Percentiles rank a stretch among this genome's conserved stretches.
Conservation (phyloP, 2,888 invertebrate species). For the Spicauda simplicius region DNA sequence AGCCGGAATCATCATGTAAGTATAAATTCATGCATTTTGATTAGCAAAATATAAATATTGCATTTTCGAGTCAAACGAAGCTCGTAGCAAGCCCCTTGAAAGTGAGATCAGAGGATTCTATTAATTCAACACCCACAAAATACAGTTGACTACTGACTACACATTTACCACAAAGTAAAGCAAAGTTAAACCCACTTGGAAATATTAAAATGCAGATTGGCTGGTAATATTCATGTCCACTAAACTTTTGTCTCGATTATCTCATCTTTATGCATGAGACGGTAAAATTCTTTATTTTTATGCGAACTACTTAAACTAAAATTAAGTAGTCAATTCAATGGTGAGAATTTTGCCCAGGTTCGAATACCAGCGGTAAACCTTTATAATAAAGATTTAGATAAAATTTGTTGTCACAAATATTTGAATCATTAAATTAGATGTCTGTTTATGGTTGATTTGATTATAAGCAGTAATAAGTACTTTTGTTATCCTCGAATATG, state of each 20-base stretch:
- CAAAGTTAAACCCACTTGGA: constrained; percentile 44
- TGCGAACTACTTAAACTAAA: constrained; percentile 2
- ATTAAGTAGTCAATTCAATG: background rate
- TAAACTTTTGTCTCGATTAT: constrained; percentile 52
- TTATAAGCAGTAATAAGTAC: too few relatives aligned
- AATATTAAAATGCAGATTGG: constrained; percentile 77
- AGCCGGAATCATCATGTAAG: background rate
- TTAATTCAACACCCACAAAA: constrained; percentile 38
- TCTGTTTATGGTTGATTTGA: too few relatives aligned
- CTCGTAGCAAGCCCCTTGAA: constrained; percentile 18
- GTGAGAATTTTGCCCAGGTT: too few relatives aligned
- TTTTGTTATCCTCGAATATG: too few relatives aligned
- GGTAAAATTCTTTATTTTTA: constrained; percentile 12
- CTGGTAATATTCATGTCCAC: constrained; percentile 72
- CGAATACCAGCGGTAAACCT: background rate
- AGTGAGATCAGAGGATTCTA: constrained; percentile 25
- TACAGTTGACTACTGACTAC: constrained; percentile 51
- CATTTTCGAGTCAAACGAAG: constrained; percentile 27
- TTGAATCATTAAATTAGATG: too few relatives aligned
- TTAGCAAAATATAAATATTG: constrained; percentile 25
- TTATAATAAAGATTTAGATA: background rate
- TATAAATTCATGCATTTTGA: constrained; percentile 10
- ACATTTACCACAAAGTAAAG: constrained; percentile 58
- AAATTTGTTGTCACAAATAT: too few relatives aligned
- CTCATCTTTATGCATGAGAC: constrained; percentile 48